These are phyloP conservation scores for Zosterops hypoxanthus DNA, from an alignment of 2,113 vertebrate genomes.

Conservation along the genomic window DNA sequence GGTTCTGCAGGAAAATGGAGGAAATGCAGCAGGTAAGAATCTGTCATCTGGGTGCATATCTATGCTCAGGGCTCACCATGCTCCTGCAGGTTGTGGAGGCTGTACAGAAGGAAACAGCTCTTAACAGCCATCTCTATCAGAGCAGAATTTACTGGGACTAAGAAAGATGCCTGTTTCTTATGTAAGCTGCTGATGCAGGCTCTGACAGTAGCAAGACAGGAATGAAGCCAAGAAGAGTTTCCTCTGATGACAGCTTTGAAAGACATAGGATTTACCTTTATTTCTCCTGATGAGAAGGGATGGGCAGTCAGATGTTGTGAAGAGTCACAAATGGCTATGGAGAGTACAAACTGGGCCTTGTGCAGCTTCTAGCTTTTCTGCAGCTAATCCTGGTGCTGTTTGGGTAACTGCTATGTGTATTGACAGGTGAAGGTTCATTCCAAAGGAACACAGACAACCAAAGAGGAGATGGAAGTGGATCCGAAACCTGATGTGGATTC, in stretches of 20 bases:
- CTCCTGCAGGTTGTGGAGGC: background rate
- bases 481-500: constrained; percentile 80
- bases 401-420: constrained; percentile 41
- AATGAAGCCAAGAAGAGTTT: background rate
- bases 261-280: background rate
- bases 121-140: background rate
- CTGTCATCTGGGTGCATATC: background rate
- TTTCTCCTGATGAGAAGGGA: background rate
- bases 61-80: background rate
- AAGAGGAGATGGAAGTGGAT: constrained; percentile 79
- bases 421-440: constrained; percentile 76
- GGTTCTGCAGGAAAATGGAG: constrained; percentile 61
- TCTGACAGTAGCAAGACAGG: background rate
- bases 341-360: background rate
- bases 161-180: background rate
- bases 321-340: background rate
- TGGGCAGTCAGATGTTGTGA: fast-evolving
- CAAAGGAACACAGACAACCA: constrained; percentile 78
- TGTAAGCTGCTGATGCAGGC: background rate
- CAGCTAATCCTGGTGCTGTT: background rate
- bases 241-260: background rate
- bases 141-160: background rate
- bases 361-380: background rate
- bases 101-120: background rate
- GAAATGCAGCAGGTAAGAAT: constrained; percentile 70